Evolutionary conservation across 2,797 vertebrate species (phyloP).

Genomic region (Falco rusticolus): DNA sequence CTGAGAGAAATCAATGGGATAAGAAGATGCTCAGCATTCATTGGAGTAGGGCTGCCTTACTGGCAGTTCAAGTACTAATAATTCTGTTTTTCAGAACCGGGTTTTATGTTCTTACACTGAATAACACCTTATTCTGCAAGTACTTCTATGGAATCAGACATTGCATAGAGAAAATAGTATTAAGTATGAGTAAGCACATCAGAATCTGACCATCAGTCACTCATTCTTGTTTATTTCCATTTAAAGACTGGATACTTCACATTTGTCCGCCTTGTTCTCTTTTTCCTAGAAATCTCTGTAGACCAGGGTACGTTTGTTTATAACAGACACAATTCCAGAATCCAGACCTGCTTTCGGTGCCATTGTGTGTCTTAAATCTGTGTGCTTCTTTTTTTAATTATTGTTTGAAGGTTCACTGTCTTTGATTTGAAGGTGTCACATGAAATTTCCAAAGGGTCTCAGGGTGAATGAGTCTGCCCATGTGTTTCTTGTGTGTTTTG

Average conservation of each 20-base stretch:
- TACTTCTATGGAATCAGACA: not conserved
- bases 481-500: not conserved
- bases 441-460: not conserved
- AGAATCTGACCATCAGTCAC: not conserved
- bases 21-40: not conserved
- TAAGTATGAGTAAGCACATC: not conserved
- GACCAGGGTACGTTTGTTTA: not conserved
- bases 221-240: not conserved
- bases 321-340: not conserved
- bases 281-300: conserved; percentile 41
- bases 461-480: not conserved
- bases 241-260: not conserved
- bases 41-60: not conserved
- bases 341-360: not conserved
- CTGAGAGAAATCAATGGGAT: conserved; percentile 17
- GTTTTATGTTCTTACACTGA: not conserved
- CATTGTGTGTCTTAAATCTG: not conserved
- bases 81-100: not conserved
- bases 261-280: conserved; percentile 2
- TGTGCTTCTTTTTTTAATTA: not conserved
- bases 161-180: not conserved
- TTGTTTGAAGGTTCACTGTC: not conserved
- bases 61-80: not conserved
- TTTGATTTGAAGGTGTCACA: not conserved
- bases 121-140: not conserved